phyloP scores from a whole-genome alignment of 2,888 invertebrate species.

The Sepiola atlantica region DNA sequence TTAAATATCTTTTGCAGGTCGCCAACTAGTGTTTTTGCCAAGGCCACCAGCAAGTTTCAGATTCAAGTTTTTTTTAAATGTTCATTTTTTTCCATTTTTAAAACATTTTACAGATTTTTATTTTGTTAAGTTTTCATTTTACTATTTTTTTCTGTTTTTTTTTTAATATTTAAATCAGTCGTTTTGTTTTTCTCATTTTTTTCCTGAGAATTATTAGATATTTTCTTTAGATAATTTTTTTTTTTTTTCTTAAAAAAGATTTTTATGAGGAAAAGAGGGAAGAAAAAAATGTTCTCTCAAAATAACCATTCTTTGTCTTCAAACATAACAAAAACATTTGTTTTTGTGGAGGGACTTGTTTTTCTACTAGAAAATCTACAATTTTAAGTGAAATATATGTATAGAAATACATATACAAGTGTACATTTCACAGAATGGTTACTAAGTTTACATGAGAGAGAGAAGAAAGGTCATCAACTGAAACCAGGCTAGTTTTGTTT shows the following conservation, averaged over 20 bases:
- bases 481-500: neutral
- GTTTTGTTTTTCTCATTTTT: neutral
- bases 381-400: neutral
- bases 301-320: neutral
- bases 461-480: neutral
- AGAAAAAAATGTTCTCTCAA: neutral
- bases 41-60: slow-evolving; percentile 32
- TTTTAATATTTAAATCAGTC: slow-evolving; percentile 32
- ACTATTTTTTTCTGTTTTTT: neutral
- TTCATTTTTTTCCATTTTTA: neutral
- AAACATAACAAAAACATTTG: neutral
- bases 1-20: neutral
- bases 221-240: slow-evolving; percentile 19
- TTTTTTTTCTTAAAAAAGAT: slow-evolving; percentile 12
- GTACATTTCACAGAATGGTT: neutral
- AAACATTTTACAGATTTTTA: slow-evolving; percentile 23
- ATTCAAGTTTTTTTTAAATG: neutral
- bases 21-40: slow-evolving; percentile 14
- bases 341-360: slow-evolving; percentile 8
- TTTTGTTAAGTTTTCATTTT: neutral
- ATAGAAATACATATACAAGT: neutral
- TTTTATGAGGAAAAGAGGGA: neutral
- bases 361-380: slow-evolving; percentile 12
- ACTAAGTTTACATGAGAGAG: neutral
- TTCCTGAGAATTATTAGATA: slow-evolving; percentile 3